Evolutionary conservation across 1,140 invertebrate species (phyloP), one percentile per base, ranked within the genome.

Genomic region (Neuroterus valhalla): DNA sequence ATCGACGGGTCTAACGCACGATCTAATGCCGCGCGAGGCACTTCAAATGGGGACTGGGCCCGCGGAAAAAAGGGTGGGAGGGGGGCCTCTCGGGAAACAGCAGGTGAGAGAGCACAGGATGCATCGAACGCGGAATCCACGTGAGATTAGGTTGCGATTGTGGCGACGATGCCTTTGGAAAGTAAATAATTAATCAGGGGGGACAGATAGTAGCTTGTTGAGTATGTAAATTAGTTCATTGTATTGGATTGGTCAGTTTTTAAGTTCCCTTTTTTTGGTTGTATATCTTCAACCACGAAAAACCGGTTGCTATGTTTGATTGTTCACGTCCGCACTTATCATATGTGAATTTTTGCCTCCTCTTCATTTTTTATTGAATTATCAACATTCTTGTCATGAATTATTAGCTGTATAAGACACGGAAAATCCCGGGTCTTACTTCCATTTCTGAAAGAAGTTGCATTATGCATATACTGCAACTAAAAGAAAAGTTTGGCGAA

Each of bases 1-100:
- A 88, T 89, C 84, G 80, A 82, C 74, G 79, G 78, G 82, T 87
- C 87, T 89, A 89, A 88, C 85, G 82, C 77, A 81, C 83, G 82
- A 87, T 87, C 87, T 89, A 89, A 87, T 82, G 81, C 83, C 79
- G 68, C 70, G 77, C 75, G 75, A 78, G 19, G 66, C 45, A 19
- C 38, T 68, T 74, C 48, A 67, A 52, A 55, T 76, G 69, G 74
- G 70, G 72, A 72, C 72, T 74, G 14, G 52, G 52, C 19, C 74
- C 68, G 31, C 45, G 11, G 14, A 1, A 5, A 31, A 62, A 4
- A 46, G 43, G 42, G 55, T 71, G 73, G 76, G 72, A 78, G 78
- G 74, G 77, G 72, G 70, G 75, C 52, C 10, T 38, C 31, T 38
- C 31, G 21, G 12, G 52, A 12, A 23, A 14, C 52, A 23, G 52